These are phyloP conservation scores for Amblyjoppa fuscipennis DNA, from an alignment of 2,888 invertebrate genomes.

Conservation along the genomic window DNA sequence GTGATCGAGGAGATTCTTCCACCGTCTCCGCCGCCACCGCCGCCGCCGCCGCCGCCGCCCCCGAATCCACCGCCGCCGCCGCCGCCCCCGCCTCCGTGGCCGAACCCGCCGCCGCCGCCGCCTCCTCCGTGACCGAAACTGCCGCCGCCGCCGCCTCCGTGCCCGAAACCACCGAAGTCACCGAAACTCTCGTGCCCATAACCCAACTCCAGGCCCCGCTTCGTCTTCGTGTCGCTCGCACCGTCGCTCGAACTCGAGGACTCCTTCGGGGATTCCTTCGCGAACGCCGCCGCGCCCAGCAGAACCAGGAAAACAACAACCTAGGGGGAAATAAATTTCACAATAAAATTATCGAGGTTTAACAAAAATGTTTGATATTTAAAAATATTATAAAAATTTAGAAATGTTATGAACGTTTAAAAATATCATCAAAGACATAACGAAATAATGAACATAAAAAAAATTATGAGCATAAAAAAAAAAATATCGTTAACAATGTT, in stretches of 20 bases:
- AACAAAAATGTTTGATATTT: no score
- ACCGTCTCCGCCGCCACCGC: slow-evolving; percentile 73
- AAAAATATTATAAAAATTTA: neutral
- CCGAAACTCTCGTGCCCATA: slow-evolving; percentile 66
- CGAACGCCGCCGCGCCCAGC: slow-evolving; percentile 72
- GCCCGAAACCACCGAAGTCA: slow-evolving; percentile 65
- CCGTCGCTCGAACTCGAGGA: slow-evolving; percentile 37
- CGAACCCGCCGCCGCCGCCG: slow-evolving; percentile 71
- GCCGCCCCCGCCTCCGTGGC: slow-evolving; percentile 69
- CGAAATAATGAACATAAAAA: neutral
- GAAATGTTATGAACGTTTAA: neutral
- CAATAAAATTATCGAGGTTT: no score
- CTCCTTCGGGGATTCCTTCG: slow-evolving; percentile 68
- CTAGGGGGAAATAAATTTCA: slow-evolving; percentile 62
- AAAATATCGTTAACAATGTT: no score
- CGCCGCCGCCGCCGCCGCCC: slow-evolving; percentile 71
- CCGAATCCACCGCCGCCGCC: slow-evolving; percentile 69
- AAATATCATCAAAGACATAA: neutral
- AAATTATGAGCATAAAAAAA: neutral
- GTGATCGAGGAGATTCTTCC: slow-evolving; percentile 80
- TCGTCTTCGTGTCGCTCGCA: slow-evolving; percentile 76
- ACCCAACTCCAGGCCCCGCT: slow-evolving; percentile 81
- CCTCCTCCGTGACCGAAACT: slow-evolving; percentile 72
- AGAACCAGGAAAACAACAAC: slow-evolving; percentile 76
- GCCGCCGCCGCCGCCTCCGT: slow-evolving; percentile 64